Evolutionary conservation across 2,113 vertebrate genomes (phyloP).

Genomic region (Rynchops niger): DNA sequence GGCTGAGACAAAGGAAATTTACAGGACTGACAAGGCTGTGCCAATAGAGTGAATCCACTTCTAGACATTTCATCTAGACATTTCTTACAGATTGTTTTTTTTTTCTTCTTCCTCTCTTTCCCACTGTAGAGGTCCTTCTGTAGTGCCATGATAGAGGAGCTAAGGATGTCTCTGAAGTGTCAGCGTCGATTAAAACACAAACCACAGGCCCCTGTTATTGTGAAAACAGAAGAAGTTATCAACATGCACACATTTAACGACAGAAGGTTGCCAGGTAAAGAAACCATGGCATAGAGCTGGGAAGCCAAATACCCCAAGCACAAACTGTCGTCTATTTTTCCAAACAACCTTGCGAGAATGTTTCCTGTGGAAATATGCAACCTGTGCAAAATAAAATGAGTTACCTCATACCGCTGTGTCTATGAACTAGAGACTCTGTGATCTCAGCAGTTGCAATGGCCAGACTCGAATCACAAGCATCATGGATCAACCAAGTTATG

Average conservation of each 20-base stretch:
- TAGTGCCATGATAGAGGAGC: constrained; percentile 96
- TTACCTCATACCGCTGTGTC: constrained; percentile 92
- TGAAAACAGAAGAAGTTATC: constrained; percentile 99
- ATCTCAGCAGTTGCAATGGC: constrained; percentile 79
- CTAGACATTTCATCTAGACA: background rate
- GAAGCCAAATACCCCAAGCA: constrained; percentile 82
- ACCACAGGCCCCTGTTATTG: constrained; percentile 92
- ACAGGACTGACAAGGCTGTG: background rate
- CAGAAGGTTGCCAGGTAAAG: constrained; percentile 98
- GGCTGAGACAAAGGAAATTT: constrained; percentile 9
- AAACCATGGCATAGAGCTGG: constrained; percentile 95
- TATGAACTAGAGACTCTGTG: constrained; percentile 86
- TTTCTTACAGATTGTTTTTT: constrained; percentile 2
- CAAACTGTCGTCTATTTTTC: constrained; percentile 83
- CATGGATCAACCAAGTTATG: constrained; percentile 76
- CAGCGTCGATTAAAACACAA: constrained; percentile 97
- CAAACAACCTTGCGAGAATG: constrained; percentile 91
- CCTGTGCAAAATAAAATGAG: constrained; percentile 93
- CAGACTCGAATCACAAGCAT: constrained; percentile 80
- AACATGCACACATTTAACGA: constrained; percentile 99
- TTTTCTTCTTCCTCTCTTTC: constrained; percentile 50
- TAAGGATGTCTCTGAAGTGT: constrained; percentile 96
- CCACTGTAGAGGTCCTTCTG: constrained; percentile 92
- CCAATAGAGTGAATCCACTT: constrained; percentile 15
- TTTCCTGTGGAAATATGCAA: constrained; percentile 99